These are phyloP conservation scores for Piscicola geometra DNA, from an alignment of 2,888 invertebrate species.

Conservation along the genomic window DNA sequence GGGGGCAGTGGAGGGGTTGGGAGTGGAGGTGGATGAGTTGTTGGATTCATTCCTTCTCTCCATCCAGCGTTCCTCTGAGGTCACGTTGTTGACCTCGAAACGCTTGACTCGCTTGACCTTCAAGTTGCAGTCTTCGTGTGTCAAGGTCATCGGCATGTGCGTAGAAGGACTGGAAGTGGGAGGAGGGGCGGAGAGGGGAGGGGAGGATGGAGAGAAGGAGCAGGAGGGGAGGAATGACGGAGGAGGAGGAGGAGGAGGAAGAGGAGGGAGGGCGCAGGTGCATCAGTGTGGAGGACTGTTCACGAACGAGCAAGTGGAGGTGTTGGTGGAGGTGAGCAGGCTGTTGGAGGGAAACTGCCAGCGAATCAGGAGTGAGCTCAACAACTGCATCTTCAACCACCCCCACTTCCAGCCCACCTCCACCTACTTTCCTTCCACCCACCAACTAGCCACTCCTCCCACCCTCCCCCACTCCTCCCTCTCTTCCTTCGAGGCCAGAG, in stretches of 20 bases:
- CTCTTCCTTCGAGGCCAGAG: neutral
- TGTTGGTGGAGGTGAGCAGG: constrained; percentile 1
- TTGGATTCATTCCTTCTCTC: neutral
- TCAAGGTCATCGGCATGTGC: neutral
- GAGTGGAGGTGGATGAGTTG: neutral
- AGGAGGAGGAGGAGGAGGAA: no score
- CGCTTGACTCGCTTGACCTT: neutral
- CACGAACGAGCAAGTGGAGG: neutral
- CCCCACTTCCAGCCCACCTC: neutral
- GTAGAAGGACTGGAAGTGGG: neutral
- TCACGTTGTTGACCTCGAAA: constrained; percentile 11
- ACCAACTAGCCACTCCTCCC: no score
- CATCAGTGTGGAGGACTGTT: no score
- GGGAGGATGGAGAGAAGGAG: no score
- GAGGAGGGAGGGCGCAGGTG: no score
- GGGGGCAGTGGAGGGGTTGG: neutral
- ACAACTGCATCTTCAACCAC: neutral
- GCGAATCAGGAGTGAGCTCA: neutral
- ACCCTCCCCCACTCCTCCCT: no score
- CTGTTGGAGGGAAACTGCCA: neutral
- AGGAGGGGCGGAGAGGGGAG: no score
- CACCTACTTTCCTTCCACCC: no score
- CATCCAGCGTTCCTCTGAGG: neutral
- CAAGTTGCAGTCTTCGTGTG: neutral
- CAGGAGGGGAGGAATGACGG: no score